Percentiles rank a stretch among this genome's conserved stretches.
Conservation (phyloP, 2,888 invertebrate genomes). For the Mythimna loreyi region DNA sequence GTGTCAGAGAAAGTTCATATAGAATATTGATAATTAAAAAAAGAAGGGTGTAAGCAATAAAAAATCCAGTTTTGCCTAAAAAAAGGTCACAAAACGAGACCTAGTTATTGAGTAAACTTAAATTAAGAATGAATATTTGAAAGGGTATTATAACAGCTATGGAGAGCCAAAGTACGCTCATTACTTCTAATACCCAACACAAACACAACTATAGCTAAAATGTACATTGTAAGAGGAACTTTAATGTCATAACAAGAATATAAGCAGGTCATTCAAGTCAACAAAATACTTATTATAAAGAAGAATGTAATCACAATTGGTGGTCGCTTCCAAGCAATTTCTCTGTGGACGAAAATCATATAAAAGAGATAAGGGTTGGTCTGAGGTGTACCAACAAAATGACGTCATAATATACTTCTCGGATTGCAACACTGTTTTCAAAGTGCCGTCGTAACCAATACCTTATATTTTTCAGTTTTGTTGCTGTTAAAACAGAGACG, state of each 20-base stretch:
- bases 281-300: conserved; percentile 4
- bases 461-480: neutral
- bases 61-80: no score
- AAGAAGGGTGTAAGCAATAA: no score
- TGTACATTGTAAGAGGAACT: neutral
- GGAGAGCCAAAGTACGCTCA: no score
- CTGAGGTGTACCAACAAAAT: conserved; percentile 31
- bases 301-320: conserved; percentile 8
- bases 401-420: conserved; percentile 14
- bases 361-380: conserved; percentile 25
- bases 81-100: no score
- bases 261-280: neutral
- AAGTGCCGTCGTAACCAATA: neutral
- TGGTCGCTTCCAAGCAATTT: conserved; percentile 31
- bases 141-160: neutral
- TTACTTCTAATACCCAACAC: neutral
- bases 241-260: neutral
- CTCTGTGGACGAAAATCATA: conserved; percentile 21
- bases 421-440: conserved; percentile 1
- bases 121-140: no score
- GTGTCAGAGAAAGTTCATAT: no score
- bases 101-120: no score
- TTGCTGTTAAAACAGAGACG: conserved; percentile 1
- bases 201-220: neutral
- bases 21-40: no score